Evolutionary conservation across 2,888 invertebrate genomes (phyloP).

Genomic region (Synergus laeviventris): DNA sequence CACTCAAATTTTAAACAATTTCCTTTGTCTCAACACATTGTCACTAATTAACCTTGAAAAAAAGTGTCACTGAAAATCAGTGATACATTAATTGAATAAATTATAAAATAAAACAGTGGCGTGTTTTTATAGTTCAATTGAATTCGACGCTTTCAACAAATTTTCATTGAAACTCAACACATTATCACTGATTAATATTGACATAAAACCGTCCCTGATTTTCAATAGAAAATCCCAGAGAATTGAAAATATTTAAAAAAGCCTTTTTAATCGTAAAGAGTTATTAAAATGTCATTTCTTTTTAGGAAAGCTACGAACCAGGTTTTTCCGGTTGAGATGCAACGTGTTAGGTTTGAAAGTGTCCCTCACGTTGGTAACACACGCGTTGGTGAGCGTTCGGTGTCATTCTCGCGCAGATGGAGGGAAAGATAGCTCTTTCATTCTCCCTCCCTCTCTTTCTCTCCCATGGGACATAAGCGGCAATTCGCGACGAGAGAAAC

Average conservation of each 20-base stretch:
- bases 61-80: not conserved
- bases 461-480: conserved; percentile 11
- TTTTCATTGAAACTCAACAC: not conserved
- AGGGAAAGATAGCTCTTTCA: conserved; percentile 30
- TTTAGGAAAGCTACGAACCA: conserved; percentile 23
- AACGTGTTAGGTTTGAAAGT: conserved; percentile 32
- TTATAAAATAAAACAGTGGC: too few relatives aligned
- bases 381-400: conserved; percentile 24
- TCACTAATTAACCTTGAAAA: too few relatives aligned
- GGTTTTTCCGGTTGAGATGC: conserved; percentile 16
- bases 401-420: conserved; percentile 37
- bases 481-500: conserved; percentile 46
- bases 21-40: too few relatives aligned
- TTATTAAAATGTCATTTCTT: not conserved
- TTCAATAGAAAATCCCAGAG: not conserved
- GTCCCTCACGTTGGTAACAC: conserved; percentile 36
- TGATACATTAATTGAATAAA: too few relatives aligned
- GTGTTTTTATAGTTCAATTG: too few relatives aligned
- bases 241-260: not conserved
- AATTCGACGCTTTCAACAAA: not conserved
- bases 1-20: not conserved
- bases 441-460: conserved; percentile 2
- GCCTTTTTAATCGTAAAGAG: not conserved
- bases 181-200: not conserved
- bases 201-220: not conserved